phyloP scores from a whole-genome alignment of 2,797 vertebrate genomes.

The Arctocebus calabarensis region DNA sequence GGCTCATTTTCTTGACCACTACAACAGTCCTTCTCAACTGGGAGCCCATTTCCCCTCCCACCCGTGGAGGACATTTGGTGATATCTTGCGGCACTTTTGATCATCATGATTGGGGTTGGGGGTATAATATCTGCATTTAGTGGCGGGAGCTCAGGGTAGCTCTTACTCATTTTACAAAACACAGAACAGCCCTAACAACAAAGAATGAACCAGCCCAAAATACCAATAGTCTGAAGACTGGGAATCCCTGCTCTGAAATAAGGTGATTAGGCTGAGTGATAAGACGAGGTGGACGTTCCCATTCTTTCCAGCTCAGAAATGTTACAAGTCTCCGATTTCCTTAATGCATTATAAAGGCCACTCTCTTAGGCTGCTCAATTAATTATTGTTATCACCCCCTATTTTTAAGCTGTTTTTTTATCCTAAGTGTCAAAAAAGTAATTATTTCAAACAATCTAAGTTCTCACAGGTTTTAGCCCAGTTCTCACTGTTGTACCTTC shows the following conservation, averaged over 20 bases:
- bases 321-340: conserved; percentile 33
- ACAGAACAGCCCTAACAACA: neutral
- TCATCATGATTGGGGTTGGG: neutral
- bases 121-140: neutral
- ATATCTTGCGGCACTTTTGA: neutral
- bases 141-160: neutral
- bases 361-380: conserved; percentile 36
- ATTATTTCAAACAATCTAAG: conserved; percentile 65
- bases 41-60: neutral
- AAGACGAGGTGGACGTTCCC: neutral
- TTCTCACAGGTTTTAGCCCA: conserved; percentile 49
- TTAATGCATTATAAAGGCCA: conserved; percentile 41
- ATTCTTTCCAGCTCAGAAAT: conserved; percentile 53
- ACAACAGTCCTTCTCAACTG: neutral
- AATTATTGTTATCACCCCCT: conserved; percentile 58
- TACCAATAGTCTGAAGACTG: neutral
- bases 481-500: conserved; percentile 23
- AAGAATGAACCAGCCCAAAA: neutral
- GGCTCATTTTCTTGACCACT: neutral
- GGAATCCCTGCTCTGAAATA: conserved; percentile 1
- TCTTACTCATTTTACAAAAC: neutral
- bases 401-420: neutral
- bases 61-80: neutral
- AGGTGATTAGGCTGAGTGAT: neutral
- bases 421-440: conserved; percentile 54